Evolutionary conservation across 2,113 vertebrate genomes (phyloP).

Genomic region (Myrmophylax atrothorax): DNA sequence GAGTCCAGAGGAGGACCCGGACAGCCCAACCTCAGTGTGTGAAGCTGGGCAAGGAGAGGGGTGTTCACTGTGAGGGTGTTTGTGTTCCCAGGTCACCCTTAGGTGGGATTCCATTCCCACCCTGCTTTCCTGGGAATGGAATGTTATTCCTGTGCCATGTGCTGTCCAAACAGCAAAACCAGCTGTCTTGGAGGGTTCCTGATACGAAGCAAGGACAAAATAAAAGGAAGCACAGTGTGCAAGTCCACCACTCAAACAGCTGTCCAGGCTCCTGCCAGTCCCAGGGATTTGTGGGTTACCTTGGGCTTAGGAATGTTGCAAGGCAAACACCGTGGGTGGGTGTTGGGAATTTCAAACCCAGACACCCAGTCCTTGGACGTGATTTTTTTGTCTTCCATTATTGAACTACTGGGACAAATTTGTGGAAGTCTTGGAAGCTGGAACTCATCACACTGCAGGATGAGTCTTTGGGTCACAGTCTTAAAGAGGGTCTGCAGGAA

Average conservation of each 20-base stretch:
- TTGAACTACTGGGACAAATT: background rate
- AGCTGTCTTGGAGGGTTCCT: background rate
- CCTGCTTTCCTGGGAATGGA: background rate
- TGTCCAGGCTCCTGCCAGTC: background rate
- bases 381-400: background rate
- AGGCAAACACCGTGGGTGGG: background rate
- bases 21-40: background rate
- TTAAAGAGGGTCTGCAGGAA: background rate
- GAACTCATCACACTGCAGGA: background rate
- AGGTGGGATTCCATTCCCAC: no score
- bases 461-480: background rate
- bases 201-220: background rate
- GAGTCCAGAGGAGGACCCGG: background rate
- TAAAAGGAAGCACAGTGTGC: background rate
- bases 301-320: background rate
- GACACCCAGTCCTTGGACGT: background rate
- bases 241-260: background rate
- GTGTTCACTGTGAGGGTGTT: background rate
- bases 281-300: background rate
- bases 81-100: background rate
- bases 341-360: background rate
- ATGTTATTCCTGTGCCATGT: background rate
- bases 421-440: background rate
- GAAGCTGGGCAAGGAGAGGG: background rate
- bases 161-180: background rate